phyloP scores from a whole-genome alignment of 2,113 vertebrate genomes.

The Verasper variegatus region DNA sequence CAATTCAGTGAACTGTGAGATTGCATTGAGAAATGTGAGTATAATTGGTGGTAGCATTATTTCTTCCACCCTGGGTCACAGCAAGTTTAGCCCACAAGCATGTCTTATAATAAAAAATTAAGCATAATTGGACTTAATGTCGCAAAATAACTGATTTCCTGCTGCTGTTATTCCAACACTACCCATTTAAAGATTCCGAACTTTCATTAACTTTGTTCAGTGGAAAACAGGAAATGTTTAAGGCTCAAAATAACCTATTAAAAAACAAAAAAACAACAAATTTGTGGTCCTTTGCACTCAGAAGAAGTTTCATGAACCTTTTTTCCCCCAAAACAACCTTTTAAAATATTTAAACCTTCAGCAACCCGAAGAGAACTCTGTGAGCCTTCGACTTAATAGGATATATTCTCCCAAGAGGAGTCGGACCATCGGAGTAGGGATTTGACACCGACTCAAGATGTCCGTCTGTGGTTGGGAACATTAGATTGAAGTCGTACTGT shows the following conservation, averaged over 20 bases:
- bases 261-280: neutral
- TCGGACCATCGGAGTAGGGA: conserved; percentile 17
- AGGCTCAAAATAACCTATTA: conserved; percentile 10
- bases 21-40: conserved; percentile 19
- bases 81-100: conserved; percentile 37
- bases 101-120: conserved; percentile 16
- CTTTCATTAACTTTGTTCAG: conserved; percentile 24
- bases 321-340: neutral
- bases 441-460: conserved; percentile 32
- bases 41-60: conserved; percentile 1
- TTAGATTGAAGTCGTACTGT: conserved; percentile 8
- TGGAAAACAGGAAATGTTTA: conserved; percentile 39
- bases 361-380: conserved; percentile 35
- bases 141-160: conserved; percentile 40
- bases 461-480: conserved; percentile 23
- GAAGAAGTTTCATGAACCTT: neutral
- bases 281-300: neutral
- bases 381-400: conserved; percentile 9
- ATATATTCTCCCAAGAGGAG: conserved; percentile 37
- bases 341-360: conserved; percentile 28
- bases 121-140: conserved; percentile 36
- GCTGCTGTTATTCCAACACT: conserved; percentile 38
- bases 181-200: conserved; percentile 32
- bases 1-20: neutral
- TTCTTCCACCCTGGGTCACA: conserved; percentile 2